Base-by-base conservation (phyloP, 2,888 invertebrate species). In the Eristalinus aeneus region DNA sequence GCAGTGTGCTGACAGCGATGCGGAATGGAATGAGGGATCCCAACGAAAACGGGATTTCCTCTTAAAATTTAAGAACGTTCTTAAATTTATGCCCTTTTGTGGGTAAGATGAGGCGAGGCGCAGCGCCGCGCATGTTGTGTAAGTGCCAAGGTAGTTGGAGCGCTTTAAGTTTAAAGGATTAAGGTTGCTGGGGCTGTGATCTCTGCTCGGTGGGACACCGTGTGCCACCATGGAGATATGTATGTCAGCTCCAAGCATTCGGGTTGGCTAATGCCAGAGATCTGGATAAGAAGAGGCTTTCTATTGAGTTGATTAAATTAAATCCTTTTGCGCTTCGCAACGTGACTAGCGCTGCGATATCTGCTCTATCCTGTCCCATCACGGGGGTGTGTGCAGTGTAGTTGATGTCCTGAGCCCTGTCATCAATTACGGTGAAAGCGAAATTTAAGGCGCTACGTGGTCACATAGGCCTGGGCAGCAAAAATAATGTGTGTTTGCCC, bases 1-100 rank as follows among this genome's bases (percentile, higher is more conserved):
- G 20, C 65, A 58, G 53, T 80, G 46, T 46, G 80, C 69, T 71
- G 79, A 78, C 78, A 83, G 61, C 22, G 31, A 56, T 60, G 54
- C 22, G 54, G 46, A 46, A 46, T 63, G 56, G 31, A 83, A 68
- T 74, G 78, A 74, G 63, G 67, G 75, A 53, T 76, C 71, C 60
- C 56, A 61, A 34, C 61, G 75, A 56, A 78, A 79, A 75, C 46
- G 68, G 72, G 67, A 80, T 80, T 80, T 80, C 76, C 71, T 76
- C 75, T 80, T 80, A 67, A 72, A 80, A 80, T 85, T 80, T 80
- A 80, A 80, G 75, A 75, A 76, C 76, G 72, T 76, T 80, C 80
- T 85, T 80, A 80, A 85, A 80, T 80, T 72, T 75, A 85, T 79
- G 67, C 46, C 27, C 63, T 75, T 63, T 46, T 46, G 16, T 39